Base-by-base conservation (phyloP, 2,797 vertebrate species). In the Poecilia velifera region DNA sequence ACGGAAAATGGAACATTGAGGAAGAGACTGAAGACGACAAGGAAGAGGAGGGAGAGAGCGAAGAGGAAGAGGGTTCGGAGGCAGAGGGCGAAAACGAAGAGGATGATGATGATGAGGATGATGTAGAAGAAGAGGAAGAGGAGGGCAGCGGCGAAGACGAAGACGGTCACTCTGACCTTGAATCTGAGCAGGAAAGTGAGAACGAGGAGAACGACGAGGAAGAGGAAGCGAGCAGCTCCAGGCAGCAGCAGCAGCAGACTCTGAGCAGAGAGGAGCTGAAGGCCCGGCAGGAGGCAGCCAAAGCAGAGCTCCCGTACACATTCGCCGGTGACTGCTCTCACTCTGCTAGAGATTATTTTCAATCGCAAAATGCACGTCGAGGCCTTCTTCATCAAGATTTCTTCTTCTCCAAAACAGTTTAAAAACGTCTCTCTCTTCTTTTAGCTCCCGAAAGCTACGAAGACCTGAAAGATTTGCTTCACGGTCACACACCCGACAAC, bases 271-370 rank as follows among this genome's bases (percentile, higher is more conserved):
- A 95, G 8, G 88, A 93, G 64, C 81, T 80, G 55, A 93, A 91
- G 75, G 88, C 82, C 0, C 77, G 84, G 71, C 93, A 94, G 77
- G 92, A 94, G 25, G 94, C 94, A 1, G 96, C 96, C 18, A 85
- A 91, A 75, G 83, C 94, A 3, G 97, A 99, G 84, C 96, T 99
- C n/a, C 98, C 98, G 0, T 98, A 97, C 84, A 97, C 95, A 0
- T 98, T 98, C 77, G n/a, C 92, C 82, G 98, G 98, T 99, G 92
- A 87, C 25, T 25, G 34, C 66, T 49, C 45, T 45, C 20, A 28
- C 0, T 70, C 46, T 45, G 22, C 16, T 14, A 18, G 8, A 16
- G 46, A 10, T 43, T n/a, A 41, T 31, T 57, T 20, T 43, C 53
- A n/a, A n/a, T 1, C 43, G n/a, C 39, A n/a, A 43, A 43, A 43